phyloP scores from a whole-genome alignment of 2,888 invertebrate species.

The Celastrina argiolus region DNA sequence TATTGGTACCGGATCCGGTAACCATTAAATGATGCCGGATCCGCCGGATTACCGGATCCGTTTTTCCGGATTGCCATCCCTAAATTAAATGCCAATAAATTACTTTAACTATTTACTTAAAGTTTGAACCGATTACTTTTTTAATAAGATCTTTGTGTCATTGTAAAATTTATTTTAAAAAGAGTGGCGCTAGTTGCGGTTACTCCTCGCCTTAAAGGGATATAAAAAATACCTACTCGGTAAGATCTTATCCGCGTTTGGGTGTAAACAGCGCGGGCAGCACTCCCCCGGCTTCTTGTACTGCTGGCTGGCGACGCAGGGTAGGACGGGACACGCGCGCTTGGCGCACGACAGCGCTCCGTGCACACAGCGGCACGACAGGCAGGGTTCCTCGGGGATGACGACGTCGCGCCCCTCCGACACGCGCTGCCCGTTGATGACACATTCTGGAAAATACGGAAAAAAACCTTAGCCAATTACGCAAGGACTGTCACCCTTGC shows the following conservation, averaged over 20 bases:
- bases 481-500: too few species aligned
- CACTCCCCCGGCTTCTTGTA: conserved; percentile 87
- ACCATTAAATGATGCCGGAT: too few species aligned
- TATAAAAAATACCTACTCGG: conserved; percentile 51
- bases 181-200: too few species aligned
- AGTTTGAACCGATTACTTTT: too few species aligned
- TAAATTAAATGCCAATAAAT: too few species aligned
- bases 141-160: too few species aligned
- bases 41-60: too few species aligned
- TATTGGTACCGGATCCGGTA: too few species aligned
- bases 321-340: conserved; percentile 92
- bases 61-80: too few species aligned
- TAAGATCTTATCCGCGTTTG: conserved; percentile 70
- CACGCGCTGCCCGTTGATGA: conserved; percentile 89
- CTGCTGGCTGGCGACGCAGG: conserved; percentile 85
- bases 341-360: conserved; percentile 87
- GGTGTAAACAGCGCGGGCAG: conserved; percentile 79
- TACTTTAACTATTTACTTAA: too few species aligned
- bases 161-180: too few species aligned
- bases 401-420: conserved; percentile 89
- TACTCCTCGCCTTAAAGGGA: too few species aligned
- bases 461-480: not conserved
- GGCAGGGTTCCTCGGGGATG: conserved; percentile 89
- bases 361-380: conserved; percentile 87
- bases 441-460: conserved; percentile 80